These are phyloP conservation scores for Machimus rusticus DNA, from an alignment of 2,888 invertebrate species.

Conservation along the genomic window DNA sequence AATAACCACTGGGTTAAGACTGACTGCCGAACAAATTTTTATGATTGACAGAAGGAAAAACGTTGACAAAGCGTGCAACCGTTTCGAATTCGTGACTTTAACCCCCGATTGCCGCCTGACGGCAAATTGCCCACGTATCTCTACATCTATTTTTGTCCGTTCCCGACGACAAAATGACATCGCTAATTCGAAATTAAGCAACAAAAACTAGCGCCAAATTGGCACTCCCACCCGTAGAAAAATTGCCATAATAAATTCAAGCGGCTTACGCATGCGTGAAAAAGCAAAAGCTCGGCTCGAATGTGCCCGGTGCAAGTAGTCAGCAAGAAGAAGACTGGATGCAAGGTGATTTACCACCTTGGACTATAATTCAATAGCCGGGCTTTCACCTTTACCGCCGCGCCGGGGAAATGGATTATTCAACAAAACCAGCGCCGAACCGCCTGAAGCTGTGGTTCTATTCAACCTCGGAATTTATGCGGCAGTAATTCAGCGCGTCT, in stretches of 20 bases:
- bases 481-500: not conserved
- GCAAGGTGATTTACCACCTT: constrained; percentile 7
- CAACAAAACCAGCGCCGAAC: not conserved
- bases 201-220: not conserved
- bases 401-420: not conserved
- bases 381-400: not conserved
- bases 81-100: not conserved
- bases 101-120: not conserved
- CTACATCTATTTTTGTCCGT: not conserved
- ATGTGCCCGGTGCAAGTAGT: not conserved
- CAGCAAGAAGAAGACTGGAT: not conserved
- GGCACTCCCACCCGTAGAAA: not conserved
- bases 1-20: not conserved
- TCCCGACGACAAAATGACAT: not conserved
- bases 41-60: not conserved
- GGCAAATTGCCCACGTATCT: not conserved
- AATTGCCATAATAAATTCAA: constrained; percentile 4
- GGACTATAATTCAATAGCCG: not conserved
- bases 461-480: constrained; percentile 28
- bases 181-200: not conserved
- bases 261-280: constrained; percentile 10
- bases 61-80: not conserved
- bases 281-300: not conserved
- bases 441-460: not conserved
- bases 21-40: not conserved